phyloP scores from a whole-genome alignment of 2,888 invertebrate genomes.

The Nesidiocoris tenuis region DNA sequence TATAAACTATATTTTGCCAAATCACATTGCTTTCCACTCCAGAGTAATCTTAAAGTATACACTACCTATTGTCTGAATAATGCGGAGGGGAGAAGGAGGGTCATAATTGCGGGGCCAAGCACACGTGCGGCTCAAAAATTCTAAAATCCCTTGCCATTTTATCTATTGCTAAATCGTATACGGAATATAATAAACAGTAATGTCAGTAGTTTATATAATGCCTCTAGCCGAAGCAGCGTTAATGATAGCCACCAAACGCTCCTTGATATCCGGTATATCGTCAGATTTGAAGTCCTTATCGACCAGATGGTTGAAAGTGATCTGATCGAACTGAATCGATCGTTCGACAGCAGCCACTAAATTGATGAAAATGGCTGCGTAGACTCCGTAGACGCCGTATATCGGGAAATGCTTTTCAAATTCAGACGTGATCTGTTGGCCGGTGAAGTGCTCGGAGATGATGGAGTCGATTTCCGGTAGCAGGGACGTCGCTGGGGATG shows the following conservation, averaged over 20 bases:
- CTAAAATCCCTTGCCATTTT: too few relatives aligned
- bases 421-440: neutral
- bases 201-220: neutral
- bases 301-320: neutral
- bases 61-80: too few relatives aligned
- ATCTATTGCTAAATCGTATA: too few relatives aligned
- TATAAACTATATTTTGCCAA: too few relatives aligned
- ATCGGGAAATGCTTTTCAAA: neutral
- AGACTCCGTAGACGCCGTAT: slow-evolving; percentile 22
- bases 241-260: slow-evolving; percentile 8
- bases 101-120: too few relatives aligned
- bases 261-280: slow-evolving; percentile 14
- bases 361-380: slow-evolving; percentile 2
- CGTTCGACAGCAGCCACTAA: slow-evolving; percentile 1
- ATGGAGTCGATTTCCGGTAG: neutral
- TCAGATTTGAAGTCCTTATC: neutral
- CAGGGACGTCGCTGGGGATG: neutral
- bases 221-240: neutral
- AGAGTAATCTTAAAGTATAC: too few relatives aligned
- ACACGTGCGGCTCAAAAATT: too few relatives aligned
- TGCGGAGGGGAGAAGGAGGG: too few relatives aligned
- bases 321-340: neutral
- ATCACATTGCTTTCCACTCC: too few relatives aligned
- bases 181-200: too few relatives aligned
- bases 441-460: slow-evolving; percentile 1